Conservation (phyloP, 2,888 invertebrate genomes). For the Cistogaster globosa region DNA sequence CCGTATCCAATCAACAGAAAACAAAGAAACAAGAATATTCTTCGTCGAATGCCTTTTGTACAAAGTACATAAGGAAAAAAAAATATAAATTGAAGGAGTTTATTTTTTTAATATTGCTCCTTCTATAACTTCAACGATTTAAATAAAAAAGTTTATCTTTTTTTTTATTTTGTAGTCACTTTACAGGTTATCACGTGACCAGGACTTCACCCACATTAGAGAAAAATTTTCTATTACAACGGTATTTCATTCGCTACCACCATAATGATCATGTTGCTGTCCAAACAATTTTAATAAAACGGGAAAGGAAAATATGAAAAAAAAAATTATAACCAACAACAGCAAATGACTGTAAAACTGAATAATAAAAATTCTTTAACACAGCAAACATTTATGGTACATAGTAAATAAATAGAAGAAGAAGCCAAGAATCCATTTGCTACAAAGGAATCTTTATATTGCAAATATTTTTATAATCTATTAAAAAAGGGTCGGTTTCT, state of each 20-base stretch:
- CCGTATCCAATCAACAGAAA: conserved; percentile 21
- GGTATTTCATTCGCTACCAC: conserved; percentile 36
- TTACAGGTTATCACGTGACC: conserved; percentile 51
- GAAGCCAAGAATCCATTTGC: conserved; percentile 42
- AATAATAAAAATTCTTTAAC: conserved; percentile 46
- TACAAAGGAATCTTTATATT: conserved; percentile 54
- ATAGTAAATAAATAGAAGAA: conserved; percentile 24
- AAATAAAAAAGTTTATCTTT: conserved; percentile 15
- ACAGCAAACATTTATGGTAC: conserved; percentile 18
- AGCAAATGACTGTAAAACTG: conserved; percentile 52
- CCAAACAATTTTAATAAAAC: conserved; percentile 47
- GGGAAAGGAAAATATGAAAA: not conserved
- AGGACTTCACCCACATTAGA: conserved; percentile 39
- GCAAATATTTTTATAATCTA: conserved; percentile 55
- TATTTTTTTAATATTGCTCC: not conserved
- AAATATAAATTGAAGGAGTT: not conserved
- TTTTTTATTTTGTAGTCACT: conserved; percentile 16
- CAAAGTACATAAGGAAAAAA: no score
- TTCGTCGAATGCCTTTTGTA: not conserved
- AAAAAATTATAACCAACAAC: conserved; percentile 28
- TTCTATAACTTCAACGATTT: conserved; percentile 2
- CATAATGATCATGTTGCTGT: not conserved
- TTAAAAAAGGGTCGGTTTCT: conserved; percentile 42
- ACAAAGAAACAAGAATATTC: not conserved
- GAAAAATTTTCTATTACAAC: conserved; percentile 35